Conservation (phyloP, 1,140 invertebrate species). For the Pseudomyrmex sp. region DNA sequence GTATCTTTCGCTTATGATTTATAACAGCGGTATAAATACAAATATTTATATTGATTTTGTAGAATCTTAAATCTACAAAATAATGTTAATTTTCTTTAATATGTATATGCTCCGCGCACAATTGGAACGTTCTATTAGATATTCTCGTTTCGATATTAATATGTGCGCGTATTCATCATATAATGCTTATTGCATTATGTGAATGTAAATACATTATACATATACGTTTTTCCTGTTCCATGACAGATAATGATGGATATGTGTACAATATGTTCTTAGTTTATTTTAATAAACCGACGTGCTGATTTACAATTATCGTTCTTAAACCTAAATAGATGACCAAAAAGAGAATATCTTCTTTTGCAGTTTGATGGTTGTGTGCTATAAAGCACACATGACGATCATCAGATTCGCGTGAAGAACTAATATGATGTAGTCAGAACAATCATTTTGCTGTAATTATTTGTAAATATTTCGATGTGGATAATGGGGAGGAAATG, state of each 20-base stretch:
- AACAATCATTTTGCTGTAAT: slow-evolving; percentile 28
- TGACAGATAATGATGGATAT: slow-evolving; percentile 46
- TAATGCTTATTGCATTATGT: slow-evolving; percentile 38
- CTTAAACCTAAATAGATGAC: slow-evolving; percentile 32
- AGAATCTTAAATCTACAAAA: slow-evolving; percentile 28
- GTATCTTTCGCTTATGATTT: slow-evolving; percentile 17
- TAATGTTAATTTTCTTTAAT: not conserved
- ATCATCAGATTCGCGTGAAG: slow-evolving; percentile 19
- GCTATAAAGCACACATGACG: not conserved
- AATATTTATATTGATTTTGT: slow-evolving; percentile 29
- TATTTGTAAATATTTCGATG: slow-evolving; percentile 14
- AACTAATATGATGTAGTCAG: slow-evolving; percentile 12
- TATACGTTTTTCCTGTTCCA: not conserved
- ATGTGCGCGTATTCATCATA: slow-evolving; percentile 7
- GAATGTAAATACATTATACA: slow-evolving; percentile 22
- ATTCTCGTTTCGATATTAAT: slow-evolving; percentile 30
- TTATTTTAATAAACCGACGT: slow-evolving; percentile 18
- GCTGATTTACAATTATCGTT: slow-evolving; percentile 33
- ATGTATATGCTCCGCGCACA: slow-evolving; percentile 47
- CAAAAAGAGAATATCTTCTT: no score
- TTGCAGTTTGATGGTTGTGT: no score
- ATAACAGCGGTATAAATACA: slow-evolving; percentile 35
- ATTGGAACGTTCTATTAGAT: slow-evolving; percentile 40
- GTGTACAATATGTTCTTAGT: slow-evolving; percentile 49
- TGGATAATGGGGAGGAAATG: not conserved